Base-by-base conservation (phyloP, 2,888 invertebrate species). In the Parthenolecanium corni region DNA sequence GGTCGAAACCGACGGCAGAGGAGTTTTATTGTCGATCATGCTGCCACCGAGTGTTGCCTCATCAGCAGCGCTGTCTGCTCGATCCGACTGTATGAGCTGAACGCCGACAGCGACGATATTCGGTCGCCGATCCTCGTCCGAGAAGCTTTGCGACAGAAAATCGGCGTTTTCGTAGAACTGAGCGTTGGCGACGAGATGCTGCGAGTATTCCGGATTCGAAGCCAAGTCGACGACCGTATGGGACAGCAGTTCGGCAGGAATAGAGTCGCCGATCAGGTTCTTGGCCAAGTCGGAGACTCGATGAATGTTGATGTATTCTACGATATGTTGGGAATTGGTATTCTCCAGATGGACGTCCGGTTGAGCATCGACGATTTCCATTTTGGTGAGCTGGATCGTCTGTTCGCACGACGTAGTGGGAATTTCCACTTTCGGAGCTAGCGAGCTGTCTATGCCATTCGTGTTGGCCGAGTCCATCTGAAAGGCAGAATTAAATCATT, bases 21-120 rank as follows among this genome's bases (percentile, higher is more conserved):
- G 80, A 65, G 80, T 80, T 62, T 80, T 80, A 62, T 77, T 79
- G 23, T 58, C 18, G 11, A 58, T n/a, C 16, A 58, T 21, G 14
- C 58, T 52, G 2, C 46, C 11, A 23, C 18, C 36, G 9, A 63
- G 14, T 44, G 23, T 25, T 9, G 18, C 21, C 38, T 23, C 42
- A 21, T 21, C 14, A 14, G 62, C 31, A n/a, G 52, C 16, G 12
- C n/a, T 14, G 20, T 31, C 23, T 14, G 52, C 40, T 4, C 21
- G 46, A 57, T 51, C 40, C 21, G 51, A 36, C 2, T 57, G 51
- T 12, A 49, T 61, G 16, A 81, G 72, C 69, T 82, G 81, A 2
- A 81, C 81, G 9, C 80, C 80, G 18, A 81, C 81, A 57, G 82
- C 71, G 23, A 81, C 81, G 38, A 80, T 80, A 3, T 81, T 81